Conservation (phyloP, 2,888 invertebrate species). For the Calameuta idolon region DNA sequence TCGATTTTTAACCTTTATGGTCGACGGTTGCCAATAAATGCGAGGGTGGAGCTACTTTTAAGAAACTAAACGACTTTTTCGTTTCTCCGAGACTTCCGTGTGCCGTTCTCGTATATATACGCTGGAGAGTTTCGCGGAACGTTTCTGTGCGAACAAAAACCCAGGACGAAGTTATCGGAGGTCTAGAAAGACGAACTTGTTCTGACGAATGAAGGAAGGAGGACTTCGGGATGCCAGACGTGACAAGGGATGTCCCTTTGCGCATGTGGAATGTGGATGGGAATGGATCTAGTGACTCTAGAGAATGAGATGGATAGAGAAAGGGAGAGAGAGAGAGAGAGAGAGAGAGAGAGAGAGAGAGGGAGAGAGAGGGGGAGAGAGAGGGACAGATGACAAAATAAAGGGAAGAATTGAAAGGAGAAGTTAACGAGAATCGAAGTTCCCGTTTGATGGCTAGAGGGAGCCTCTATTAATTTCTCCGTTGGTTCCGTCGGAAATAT, state of each 20-base stretch:
- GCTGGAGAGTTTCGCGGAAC: neutral
- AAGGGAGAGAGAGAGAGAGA: neutral
- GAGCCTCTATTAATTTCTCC: constrained; percentile 35
- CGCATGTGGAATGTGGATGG: neutral
- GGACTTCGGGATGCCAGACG: neutral
- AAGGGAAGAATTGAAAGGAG: neutral
- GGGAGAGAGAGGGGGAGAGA: too few relatives aligned
- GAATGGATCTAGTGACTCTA: neutral
- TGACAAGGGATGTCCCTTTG: neutral
- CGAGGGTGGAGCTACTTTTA: neutral
- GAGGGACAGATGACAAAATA: neutral
- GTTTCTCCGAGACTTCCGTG: neutral
- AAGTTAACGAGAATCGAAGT: neutral
- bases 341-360: too few relatives aligned
- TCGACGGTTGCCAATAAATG: neutral
- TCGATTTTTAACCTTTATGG: constrained; percentile 1
- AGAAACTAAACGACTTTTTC: neutral
- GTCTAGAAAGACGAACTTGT: neutral
- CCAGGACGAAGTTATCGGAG: neutral
- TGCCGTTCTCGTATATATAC: neutral
- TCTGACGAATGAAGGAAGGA: neutral
- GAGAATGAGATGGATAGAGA: neutral
- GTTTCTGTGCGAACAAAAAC: neutral
- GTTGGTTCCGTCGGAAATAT: constrained; percentile 23
- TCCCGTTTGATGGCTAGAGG: neutral